Conservation (phyloP, 2,797 vertebrate species). For the Oryzias sinensis region DNA sequence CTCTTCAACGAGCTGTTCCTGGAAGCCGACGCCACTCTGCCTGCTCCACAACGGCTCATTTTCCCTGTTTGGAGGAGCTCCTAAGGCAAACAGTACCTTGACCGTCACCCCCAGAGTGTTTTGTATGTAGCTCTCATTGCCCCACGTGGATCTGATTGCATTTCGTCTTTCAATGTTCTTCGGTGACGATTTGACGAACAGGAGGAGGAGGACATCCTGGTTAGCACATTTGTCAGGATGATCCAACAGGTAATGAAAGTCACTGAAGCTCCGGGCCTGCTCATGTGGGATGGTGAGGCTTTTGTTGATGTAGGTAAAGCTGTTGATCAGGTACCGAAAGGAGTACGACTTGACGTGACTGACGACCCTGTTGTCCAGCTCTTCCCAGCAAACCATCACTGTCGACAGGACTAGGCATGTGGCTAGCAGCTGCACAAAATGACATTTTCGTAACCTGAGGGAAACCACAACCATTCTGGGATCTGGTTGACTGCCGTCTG, state of each 20-base stretch:
- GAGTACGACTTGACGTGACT: slow-evolving; percentile 89
- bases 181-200: slow-evolving; percentile 91
- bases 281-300: slow-evolving; percentile 81
- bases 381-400: slow-evolving; percentile 86
- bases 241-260: slow-evolving; percentile 86
- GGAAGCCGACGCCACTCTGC: slow-evolving; percentile 34
- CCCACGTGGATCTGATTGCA: slow-evolving; percentile 92
- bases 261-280: slow-evolving; percentile 66
- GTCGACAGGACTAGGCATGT: slow-evolving; percentile 84
- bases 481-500: slow-evolving; percentile 22
- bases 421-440: slow-evolving; percentile 82
- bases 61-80: slow-evolving; percentile 53
- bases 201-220: slow-evolving; percentile 85
- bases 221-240: slow-evolving; percentile 82
- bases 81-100: slow-evolving; percentile 90
- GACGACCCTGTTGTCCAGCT: slow-evolving; percentile 77
- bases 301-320: slow-evolving; percentile 84
- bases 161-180: slow-evolving; percentile 82
- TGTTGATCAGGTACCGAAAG: slow-evolving; percentile 87
- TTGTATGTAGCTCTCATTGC: slow-evolving; percentile 83
- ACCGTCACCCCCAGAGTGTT: slow-evolving; percentile 81
- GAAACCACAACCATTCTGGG: slow-evolving; percentile 85
- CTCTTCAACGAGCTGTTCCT: slow-evolving; percentile 79
- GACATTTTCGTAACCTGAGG: slow-evolving; percentile 81
- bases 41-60: slow-evolving; percentile 19